phyloP scores from a whole-genome alignment of 2,797 vertebrate genomes.

The Ibycter americanus region DNA sequence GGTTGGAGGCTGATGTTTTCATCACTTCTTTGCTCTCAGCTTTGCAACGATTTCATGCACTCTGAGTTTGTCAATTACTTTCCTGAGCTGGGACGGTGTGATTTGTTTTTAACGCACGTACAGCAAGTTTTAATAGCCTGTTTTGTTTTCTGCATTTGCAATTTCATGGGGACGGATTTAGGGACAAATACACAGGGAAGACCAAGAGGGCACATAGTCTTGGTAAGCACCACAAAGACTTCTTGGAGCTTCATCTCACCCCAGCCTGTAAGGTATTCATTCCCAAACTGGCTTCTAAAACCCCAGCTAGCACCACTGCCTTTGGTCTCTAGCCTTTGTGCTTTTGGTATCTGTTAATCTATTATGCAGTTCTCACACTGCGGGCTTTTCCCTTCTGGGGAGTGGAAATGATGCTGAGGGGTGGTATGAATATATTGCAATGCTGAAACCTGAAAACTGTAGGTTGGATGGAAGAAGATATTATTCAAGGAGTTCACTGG shows the following conservation, averaged over 20 bases:
- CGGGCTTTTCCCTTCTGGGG: background rate
- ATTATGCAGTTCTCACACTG: background rate
- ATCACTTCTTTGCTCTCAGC: background rate
- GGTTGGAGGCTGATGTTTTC: conserved; percentile 31
- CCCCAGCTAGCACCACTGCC: background rate
- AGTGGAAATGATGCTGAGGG: background rate
- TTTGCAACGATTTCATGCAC: conserved; percentile 39
- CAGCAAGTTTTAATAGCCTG: background rate
- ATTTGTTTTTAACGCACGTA: background rate
- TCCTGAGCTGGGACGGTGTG: background rate
- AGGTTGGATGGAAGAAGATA: background rate
- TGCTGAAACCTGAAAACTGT: background rate
- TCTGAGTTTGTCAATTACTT: conserved; percentile 46
- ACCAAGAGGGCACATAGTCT: background rate
- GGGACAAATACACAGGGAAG: background rate
- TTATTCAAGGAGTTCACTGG: background rate
- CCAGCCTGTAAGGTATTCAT: background rate
- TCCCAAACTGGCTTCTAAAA: background rate
- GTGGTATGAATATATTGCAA: background rate
- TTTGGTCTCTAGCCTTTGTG: background rate
- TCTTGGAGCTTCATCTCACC: background rate
- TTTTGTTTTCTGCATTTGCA: background rate
- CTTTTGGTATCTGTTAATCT: background rate
- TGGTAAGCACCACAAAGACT: background rate
- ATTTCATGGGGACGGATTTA: conserved; percentile 6